Conservation (phyloP, 2,113 vertebrate species). For the Tauraco erythrolophus region DNA sequence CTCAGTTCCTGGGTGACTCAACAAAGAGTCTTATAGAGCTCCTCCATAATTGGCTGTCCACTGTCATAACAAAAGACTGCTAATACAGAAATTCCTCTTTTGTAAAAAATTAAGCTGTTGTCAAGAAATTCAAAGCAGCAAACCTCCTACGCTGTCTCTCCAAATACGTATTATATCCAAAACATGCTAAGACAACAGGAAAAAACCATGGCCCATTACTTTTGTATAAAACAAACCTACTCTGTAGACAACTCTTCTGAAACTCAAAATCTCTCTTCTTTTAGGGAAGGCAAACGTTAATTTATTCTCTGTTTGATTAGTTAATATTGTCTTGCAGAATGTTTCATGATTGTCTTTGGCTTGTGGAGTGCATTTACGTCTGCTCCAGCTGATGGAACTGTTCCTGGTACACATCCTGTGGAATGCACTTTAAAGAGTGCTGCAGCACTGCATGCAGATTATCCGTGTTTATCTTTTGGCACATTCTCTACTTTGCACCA, state of each 20-base stretch:
- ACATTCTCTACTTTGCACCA: not conserved
- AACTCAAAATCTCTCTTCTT: not conserved
- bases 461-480: not conserved
- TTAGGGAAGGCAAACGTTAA: not conserved
- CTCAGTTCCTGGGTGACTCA: not conserved
- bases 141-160: not conserved
- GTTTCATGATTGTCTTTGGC: not conserved
- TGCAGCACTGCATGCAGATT: not conserved
- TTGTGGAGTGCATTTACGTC: not conserved
- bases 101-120: not conserved
- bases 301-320: not conserved
- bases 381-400: not conserved
- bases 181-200: not conserved
- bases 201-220: not conserved
- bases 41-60: not conserved
- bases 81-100: not conserved
- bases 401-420: not conserved
- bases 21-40: not conserved
- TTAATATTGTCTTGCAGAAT: not conserved
- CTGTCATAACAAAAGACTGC: not conserved
- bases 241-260: not conserved
- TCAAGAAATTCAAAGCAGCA: not conserved
- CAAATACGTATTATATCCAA: not conserved
- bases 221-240: not conserved
- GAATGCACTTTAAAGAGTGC: not conserved